These are phyloP conservation scores for Lutjanus erythropterus DNA, from an alignment of 2,113 vertebrate genomes.

Conservation along the genomic window DNA sequence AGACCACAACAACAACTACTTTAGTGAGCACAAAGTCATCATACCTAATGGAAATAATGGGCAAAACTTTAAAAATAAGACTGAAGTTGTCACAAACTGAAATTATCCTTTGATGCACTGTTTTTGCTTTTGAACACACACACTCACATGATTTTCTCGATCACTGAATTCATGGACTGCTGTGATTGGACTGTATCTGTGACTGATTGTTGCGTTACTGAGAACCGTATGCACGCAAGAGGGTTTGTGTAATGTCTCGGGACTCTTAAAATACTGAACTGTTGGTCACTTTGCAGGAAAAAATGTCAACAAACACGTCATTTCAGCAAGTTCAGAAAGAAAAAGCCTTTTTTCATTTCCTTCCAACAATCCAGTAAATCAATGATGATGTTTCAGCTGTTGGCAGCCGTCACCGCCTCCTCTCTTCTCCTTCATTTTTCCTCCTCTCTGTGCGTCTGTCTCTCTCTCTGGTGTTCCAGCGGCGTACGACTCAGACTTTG, in stretches of 20 bases:
- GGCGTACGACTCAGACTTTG: slow-evolving; percentile 51
- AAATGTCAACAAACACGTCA: slow-evolving; percentile 25
- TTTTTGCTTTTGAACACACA: not conserved
- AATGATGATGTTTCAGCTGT: slow-evolving; percentile 15
- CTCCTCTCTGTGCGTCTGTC: not conserved
- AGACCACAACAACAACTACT: not conserved
- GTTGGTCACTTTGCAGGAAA: slow-evolving; percentile 43
- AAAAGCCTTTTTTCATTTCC: not conserved
- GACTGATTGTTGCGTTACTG: not conserved
- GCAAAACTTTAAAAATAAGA: not conserved
- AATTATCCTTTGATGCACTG: slow-evolving; percentile 6
- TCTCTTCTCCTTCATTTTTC: slow-evolving; percentile 3
- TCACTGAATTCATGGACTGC: not conserved
- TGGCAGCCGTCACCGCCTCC: not conserved
- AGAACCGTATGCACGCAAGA: not conserved
- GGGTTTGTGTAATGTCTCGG: not conserved
- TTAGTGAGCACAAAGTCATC: not conserved
- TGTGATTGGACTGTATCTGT: not conserved
- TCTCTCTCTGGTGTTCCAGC: not conserved
- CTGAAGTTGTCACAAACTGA: slow-evolving; percentile 1
- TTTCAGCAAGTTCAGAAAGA: slow-evolving; percentile 21
- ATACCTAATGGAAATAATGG: not conserved
- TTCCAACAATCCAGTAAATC: slow-evolving; percentile 8
- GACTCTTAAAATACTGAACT: not conserved
- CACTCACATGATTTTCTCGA: not conserved